phyloP scores from a whole-genome alignment of 2,888 invertebrate genomes.

The Oscheius onirici region DNA sequence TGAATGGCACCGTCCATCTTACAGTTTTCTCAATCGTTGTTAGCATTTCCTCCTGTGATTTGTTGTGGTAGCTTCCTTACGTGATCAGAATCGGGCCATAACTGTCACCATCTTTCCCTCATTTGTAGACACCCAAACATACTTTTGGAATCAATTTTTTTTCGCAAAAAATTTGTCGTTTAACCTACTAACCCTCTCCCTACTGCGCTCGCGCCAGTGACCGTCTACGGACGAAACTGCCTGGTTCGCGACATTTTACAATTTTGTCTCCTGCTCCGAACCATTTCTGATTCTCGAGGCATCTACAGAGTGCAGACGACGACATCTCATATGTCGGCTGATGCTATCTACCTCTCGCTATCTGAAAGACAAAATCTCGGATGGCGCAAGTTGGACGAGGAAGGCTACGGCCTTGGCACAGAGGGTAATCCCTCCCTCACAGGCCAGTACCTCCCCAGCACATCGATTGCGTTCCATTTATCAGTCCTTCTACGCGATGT shows the following conservation, averaged over 20 bases:
- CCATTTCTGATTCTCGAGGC: constrained; percentile 1
- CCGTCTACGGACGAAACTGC: too few relatives aligned
- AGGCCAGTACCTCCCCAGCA: neutral
- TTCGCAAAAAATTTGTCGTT: neutral
- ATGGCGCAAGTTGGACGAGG: constrained; percentile 34
- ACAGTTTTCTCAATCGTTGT: too few relatives aligned
- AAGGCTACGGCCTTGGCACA: constrained; percentile 32
- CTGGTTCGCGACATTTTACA: too few relatives aligned
- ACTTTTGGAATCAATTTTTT: neutral
- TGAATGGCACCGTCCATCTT: neutral
- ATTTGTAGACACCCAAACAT: neutral
- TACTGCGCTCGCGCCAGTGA: too few relatives aligned
- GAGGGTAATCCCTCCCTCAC: constrained; percentile 28
- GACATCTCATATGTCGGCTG: constrained; percentile 14
- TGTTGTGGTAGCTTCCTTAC: too few relatives aligned
- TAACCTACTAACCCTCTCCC: neutral
- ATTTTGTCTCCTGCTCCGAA: neutral
- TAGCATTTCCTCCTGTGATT: too few relatives aligned
- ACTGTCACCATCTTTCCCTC: too few relatives aligned
- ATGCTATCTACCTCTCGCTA: constrained; percentile 29
- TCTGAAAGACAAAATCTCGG: constrained; percentile 29
- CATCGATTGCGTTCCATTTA: constrained; percentile 28
- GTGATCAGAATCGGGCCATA: too few relatives aligned
- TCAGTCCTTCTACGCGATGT: neutral
- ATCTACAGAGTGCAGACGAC: constrained; percentile 26